Evolutionary conservation across 2,888 invertebrate species (phyloP).

Genomic region (Andrena bicolor): DNA sequence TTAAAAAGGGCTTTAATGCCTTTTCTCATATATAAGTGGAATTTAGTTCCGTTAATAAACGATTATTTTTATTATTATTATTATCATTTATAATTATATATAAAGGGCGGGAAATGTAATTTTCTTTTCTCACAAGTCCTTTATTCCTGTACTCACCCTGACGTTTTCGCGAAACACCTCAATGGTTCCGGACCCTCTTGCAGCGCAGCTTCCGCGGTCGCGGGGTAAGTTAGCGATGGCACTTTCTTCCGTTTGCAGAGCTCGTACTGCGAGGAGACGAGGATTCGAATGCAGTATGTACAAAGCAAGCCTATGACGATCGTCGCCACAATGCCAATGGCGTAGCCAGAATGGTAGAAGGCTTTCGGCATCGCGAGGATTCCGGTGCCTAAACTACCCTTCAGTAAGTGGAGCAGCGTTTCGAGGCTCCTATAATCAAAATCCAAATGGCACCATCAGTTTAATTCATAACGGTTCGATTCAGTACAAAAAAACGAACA

Average conservation of each 20-base stretch:
- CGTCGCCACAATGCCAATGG: conserved; percentile 93
- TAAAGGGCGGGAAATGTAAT: too few species aligned
- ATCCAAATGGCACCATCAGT: too few species aligned
- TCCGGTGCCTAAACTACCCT: conserved; percentile 96
- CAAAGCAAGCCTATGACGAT: conserved; percentile 94
- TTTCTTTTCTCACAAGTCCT: too few species aligned
- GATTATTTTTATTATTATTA: too few species aligned
- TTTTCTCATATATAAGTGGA: too few species aligned
- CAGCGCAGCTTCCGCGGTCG: conserved; percentile 92
- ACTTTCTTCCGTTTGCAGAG: conserved; percentile 85
- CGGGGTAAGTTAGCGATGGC: conserved; percentile 92
- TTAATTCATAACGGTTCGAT: too few species aligned
- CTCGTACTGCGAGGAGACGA: conserved; percentile 90
- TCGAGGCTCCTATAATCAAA: conserved; percentile 89
- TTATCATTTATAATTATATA: too few species aligned
- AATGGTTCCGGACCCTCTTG: conserved; percentile 91
- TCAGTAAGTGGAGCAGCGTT: conserved; percentile 93
- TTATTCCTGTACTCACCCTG: conserved; percentile 53
- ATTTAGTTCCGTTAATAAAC: too few species aligned
- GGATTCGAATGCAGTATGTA: conserved; percentile 96
- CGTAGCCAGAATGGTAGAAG: conserved; percentile 93
- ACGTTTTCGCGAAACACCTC: conserved; percentile 77
- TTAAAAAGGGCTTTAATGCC: too few species aligned
- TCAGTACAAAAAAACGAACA: not conserved
- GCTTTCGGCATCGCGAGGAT: conserved; percentile 96